phyloP scores from a whole-genome alignment of 1,140 invertebrate genomes.

The Aphidius gifuensis region DNA sequence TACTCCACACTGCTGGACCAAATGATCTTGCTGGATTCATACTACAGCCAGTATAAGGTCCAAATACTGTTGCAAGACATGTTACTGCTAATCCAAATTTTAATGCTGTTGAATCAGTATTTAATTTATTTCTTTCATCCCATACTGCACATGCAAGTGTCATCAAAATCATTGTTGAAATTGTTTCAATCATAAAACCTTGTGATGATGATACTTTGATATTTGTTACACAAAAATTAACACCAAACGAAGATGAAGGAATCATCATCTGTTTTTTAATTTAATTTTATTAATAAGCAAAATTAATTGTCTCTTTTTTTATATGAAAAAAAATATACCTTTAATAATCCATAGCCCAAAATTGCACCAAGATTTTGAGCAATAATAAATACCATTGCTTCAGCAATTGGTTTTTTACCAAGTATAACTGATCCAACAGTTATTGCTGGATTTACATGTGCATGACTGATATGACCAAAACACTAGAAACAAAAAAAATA shows the following conservation, averaged over 20 bases:
- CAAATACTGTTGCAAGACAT: constrained; percentile 52
- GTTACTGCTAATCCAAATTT: constrained; percentile 58
- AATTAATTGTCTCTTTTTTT: no score
- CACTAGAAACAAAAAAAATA: constrained; percentile 53
- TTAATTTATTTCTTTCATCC: constrained; percentile 54
- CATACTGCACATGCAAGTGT: constrained; percentile 68
- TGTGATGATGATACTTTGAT: constrained; percentile 52
- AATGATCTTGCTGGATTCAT: constrained; percentile 82
- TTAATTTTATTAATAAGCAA: neutral
- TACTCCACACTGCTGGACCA: constrained; percentile 72
- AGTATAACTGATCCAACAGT: constrained; percentile 66
- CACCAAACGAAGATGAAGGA: constrained; percentile 37
- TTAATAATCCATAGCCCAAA: constrained; percentile 64
- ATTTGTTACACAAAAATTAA: constrained; percentile 59
- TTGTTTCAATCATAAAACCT: constrained; percentile 61
- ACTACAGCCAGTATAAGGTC: constrained; percentile 69
- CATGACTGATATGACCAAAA: constrained; percentile 67
- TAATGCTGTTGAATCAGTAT: constrained; percentile 54
- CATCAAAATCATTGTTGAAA: constrained; percentile 68
- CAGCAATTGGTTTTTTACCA: constrained; percentile 61
- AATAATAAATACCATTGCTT: constrained; percentile 67
- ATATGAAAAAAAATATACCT: constrained; percentile 32
- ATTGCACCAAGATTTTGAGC: constrained; percentile 69
- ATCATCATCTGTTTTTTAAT: no score
- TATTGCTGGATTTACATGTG: constrained; percentile 75